Base-by-base conservation (phyloP, 2,113 vertebrate species). In the Mesembrinibis cayennensis region DNA sequence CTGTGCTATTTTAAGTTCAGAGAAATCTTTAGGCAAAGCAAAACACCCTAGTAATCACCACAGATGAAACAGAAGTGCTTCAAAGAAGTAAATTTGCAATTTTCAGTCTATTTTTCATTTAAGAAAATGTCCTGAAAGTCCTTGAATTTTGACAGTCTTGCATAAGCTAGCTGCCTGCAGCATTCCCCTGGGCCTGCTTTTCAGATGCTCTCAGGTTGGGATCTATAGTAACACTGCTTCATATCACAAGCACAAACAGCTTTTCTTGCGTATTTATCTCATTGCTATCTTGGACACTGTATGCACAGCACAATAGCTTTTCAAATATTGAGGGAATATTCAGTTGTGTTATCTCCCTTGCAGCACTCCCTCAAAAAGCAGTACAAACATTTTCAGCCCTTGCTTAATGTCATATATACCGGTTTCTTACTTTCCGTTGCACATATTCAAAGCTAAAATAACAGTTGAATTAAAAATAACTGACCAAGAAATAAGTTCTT, bases 241-340 rank as follows among this genome's bases (percentile, higher is more conserved):
- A 23, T 96, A 95, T 91, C 91, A 94, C 50, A 93, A 95, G 74
- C 55, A 80, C 84, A 94, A 97, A 87, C 73, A 97, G 88, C 40
- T 95, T 93, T 96, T 89, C 86, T 93, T 96, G 89, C 67, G 88
- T 95, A 90, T 84, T 95, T 96, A 90, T 97, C 93, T 95, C 47
- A 13, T 32, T 72, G 85, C 76, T 96, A 91, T 95, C 92, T 86
- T 42, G 30, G 83, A 96, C 94, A 80, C 52, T 94, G 91, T 97
- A 92, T 80, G 58, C 87, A 72, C 56, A 95, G 87, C 71, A 96
- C 93, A 97, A 96, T 52, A 93, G 66, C 50, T 91, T 94, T 95
- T 94, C 84, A 95, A 91, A 91, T 88, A 90, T 86, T 95, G 82
- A 95, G 53, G 71, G 93, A 94, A 95, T 89, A 94, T 88, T 87